Evolutionary conservation across 23 tunicate genomes (phyloP).

Genomic region (Ciona savignyi): DNA sequence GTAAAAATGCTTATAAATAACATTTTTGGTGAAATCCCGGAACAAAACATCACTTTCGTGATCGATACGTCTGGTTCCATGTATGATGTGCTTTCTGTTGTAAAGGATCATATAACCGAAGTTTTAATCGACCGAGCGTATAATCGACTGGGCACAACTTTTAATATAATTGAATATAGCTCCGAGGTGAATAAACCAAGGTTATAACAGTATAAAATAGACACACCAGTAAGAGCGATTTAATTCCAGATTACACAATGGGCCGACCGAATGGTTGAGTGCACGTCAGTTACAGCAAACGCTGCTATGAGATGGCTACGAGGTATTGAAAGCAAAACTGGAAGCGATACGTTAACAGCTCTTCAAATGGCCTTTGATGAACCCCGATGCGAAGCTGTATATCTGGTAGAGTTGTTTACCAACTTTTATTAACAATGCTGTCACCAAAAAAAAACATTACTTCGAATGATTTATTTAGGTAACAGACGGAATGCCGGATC

Average conservation of each 20-base stretch:
- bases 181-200: constrained; percentile 49
- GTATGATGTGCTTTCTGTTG: constrained; percentile 56
- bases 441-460: too few species aligned
- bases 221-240: too few species aligned
- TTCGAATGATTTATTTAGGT: constrained; percentile 15
- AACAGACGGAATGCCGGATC: constrained; percentile 67
- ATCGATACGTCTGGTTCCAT: constrained; percentile 93
- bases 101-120: constrained; percentile 57
- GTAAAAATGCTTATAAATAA: constrained; percentile 23
- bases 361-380: constrained; percentile 76
- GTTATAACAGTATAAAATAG: too few species aligned
- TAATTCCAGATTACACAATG: constrained; percentile 57
- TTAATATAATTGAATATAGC: constrained; percentile 61
- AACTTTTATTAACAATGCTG: too few species aligned
- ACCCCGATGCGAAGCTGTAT: constrained; percentile 59
- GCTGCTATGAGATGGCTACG: constrained; percentile 83
- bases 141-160: constrained; percentile 51
- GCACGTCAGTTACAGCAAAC: constrained; percentile 70
- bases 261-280: constrained; percentile 81
- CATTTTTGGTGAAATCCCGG: constrained; percentile 90
- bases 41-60: constrained; percentile 63
- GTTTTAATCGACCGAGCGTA: constrained; percentile 55
- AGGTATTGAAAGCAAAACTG: constrained; percentile 42
- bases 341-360: constrained; percentile 42
- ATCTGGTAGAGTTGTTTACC: too few species aligned